Percentiles rank a stretch among this genome's conserved stretches.
phyloP scores from a whole-genome alignment of 2,113 vertebrate species.

The Lota lota region DNA sequence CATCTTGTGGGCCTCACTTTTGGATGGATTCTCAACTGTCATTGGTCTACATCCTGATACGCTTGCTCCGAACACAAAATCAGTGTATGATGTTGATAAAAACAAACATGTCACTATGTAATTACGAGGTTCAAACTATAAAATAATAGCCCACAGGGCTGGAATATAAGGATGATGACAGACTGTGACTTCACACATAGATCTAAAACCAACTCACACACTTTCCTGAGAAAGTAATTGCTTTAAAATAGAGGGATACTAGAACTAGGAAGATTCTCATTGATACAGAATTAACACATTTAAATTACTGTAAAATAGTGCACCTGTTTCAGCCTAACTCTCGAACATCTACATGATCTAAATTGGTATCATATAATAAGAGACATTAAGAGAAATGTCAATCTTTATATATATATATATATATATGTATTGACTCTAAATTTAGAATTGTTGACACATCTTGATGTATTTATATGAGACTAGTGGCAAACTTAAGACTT shows the following conservation, averaged over 20 bases:
- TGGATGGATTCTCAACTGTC: background rate
- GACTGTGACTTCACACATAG: background rate
- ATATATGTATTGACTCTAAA: too few relatives aligned
- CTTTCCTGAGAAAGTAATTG: constrained; percentile 3
- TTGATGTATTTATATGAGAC: too few relatives aligned
- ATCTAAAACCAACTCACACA: constrained; percentile 3
- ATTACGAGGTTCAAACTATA: background rate
- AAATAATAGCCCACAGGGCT: background rate
- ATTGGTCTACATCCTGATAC: background rate
- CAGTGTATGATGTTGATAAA: background rate
- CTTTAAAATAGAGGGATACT: background rate
- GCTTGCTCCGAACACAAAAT: background rate
- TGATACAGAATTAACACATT: background rate
- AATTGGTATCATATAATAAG: too few relatives aligned
- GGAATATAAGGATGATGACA: background rate
- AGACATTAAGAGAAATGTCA: too few relatives aligned
- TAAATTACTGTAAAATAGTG: background rate
- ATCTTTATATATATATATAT: too few relatives aligned
- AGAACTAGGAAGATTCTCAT: background rate
- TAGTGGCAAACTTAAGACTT: too few relatives aligned
- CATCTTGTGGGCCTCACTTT: background rate
- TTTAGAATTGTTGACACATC: too few relatives aligned
- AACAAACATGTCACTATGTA: background rate
- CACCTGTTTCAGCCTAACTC: background rate
- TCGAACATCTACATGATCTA: too few relatives aligned